Evolutionary conservation across 2,888 invertebrate species (phyloP).

Genomic region (Himalopsyche anomala): DNA sequence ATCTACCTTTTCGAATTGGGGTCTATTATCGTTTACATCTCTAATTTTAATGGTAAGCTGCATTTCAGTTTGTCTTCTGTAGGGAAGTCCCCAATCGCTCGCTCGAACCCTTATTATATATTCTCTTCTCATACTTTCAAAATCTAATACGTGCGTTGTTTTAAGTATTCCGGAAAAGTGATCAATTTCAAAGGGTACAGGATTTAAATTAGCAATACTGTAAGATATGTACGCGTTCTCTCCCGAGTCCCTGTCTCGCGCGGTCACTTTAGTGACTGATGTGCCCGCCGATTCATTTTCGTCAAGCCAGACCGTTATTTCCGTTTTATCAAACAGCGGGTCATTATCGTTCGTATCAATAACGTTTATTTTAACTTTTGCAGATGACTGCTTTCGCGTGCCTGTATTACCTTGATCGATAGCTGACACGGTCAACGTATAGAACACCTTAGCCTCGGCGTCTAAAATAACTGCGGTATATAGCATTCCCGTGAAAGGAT

Average conservation of each 20-base stretch:
- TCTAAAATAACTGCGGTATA: conserved; percentile 91
- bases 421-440: conserved; percentile 92
- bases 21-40: conserved; percentile 95
- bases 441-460: conserved; percentile 89
- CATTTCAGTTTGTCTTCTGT: conserved; percentile 93
- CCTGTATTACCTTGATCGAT: conserved; percentile 91
- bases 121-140: conserved; percentile 91
- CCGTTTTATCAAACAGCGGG: conserved; percentile 87
- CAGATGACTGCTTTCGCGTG: conserved; percentile 90
- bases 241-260: conserved; percentile 92
- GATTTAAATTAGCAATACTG: conserved; percentile 92
- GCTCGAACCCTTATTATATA: conserved; percentile 91
- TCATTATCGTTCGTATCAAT: conserved; percentile 96
- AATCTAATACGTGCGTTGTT: conserved; percentile 90
- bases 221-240: conserved; percentile 98
- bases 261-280: conserved; percentile 88
- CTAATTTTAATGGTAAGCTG: conserved; percentile 86
- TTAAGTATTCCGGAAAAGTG: conserved; percentile 93
- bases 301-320: conserved; percentile 85
- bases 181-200: conserved; percentile 95
- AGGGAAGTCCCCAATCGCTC: conserved; percentile 96
- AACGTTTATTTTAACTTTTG: conserved; percentile 92
- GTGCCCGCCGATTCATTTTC: conserved; percentile 94
- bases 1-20: conserved; percentile 91
- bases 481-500: conserved; percentile 92